Evolutionary conservation across 92 coral and sea anemone genomes (phyloP), one percentile per base, ranked within the genome.

Genomic region (Ricordea florida): DNA sequence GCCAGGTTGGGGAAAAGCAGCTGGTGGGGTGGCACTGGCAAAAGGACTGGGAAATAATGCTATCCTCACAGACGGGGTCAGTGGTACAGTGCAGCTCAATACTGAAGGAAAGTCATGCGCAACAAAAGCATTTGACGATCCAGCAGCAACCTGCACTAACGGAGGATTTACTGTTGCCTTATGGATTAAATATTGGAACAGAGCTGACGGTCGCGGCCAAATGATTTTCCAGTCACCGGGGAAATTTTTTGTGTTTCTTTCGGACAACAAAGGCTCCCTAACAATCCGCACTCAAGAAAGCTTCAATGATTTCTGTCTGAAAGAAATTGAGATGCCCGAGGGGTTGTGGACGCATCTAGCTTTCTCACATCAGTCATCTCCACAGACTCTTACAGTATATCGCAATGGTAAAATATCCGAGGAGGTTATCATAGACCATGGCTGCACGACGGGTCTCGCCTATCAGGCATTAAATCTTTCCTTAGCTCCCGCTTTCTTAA

Each of bases 51-150:
- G n/a, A n/a, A n/a, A n/a, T n/a, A n/a, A n/a, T n/a, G n/a, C n/a
- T n/a, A n/a, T n/a, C n/a, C 21, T 30, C 10, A 66, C 73, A 46
- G 73, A 66, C 22, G 73, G 73, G 7, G 23, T 66, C 32, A 11
- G 25, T 29, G 73, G 73, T 1, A 58, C 45, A 22, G 24, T 66
- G 14, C 43, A 17, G 3, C 42, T 66, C 38, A 48, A 66, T 21
- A 40, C 21, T 43, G 57, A 32, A 7, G 73, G 73, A 10, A 22
- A 30, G 11, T 10, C 73, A 3, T 66, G 73, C 38, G 73, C 57
- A 0, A 66, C 73, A 20, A 20, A 45, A 10, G 0, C 3, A 6
- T 13, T 49, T 1, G 1, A 13, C 7, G 0, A 6, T 32, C 1
- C 41, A n/a, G n/a, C n/a, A n/a, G n/a, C n/a, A 3, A 0, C 10